Evolutionary conservation across 2,797 vertebrate genomes (phyloP).

Genomic region (Rhinogobio ventralis): DNA sequence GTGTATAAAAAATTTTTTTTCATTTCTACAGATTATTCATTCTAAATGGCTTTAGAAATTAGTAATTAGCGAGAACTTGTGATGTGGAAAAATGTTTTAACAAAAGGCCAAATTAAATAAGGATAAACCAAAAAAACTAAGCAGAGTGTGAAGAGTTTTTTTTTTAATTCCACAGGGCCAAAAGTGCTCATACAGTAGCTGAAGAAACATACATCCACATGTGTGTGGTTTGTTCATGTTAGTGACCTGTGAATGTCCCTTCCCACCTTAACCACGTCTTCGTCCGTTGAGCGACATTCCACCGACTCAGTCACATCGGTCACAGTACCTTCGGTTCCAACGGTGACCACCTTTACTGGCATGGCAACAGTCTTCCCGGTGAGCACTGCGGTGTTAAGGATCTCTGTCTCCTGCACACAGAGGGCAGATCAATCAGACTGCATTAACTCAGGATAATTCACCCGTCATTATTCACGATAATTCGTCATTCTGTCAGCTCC

Average conservation of each 20-base stretch:
- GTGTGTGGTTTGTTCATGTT: background rate
- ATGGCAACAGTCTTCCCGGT: constrained; percentile 88
- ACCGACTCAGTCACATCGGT: constrained; percentile 91
- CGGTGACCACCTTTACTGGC: constrained; percentile 89
- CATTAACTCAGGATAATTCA: constrained; percentile 53
- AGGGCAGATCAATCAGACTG: constrained; percentile 55
- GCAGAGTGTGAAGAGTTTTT: background rate
- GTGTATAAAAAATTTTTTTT: too few species aligned
- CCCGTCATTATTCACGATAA: constrained; percentile 53
- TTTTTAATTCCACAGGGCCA: background rate
- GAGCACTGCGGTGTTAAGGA: constrained; percentile 94
- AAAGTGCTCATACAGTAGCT: background rate
- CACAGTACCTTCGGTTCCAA: constrained; percentile 85
- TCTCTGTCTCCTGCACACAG: constrained; percentile 86
- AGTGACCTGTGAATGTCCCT: background rate
- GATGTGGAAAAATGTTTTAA: background rate
- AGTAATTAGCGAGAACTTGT: background rate
- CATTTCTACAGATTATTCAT: too few species aligned
- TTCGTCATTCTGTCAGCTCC: constrained; percentile 53
- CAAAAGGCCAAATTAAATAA: background rate
- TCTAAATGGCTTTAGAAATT: too few species aligned
- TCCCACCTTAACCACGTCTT: constrained; percentile 90
- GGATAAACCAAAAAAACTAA: too few species aligned
- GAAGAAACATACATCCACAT: background rate
- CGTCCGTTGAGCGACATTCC: constrained; percentile 89